Percentiles rank a stretch among this genome's conserved stretches.
Conservation (phyloP, 1,140 invertebrate genomes). For the Episyrphus balteatus region DNA sequence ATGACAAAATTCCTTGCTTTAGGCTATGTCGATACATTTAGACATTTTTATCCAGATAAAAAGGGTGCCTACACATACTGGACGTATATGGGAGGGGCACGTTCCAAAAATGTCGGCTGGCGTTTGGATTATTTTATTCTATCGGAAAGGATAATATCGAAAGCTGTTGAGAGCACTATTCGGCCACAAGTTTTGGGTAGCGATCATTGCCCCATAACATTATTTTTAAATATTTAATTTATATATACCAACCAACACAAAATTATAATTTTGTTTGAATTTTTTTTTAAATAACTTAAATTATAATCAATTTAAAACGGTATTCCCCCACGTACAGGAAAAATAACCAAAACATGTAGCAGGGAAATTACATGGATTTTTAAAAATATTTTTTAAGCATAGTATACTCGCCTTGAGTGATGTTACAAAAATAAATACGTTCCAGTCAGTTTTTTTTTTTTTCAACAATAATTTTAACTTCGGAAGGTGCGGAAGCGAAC, state of each 20-base stretch:
- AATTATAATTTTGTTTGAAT: neutral
- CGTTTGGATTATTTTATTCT: constrained; percentile 90
- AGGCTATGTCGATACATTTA: constrained; percentile 81
- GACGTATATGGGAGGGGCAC: constrained; percentile 41
- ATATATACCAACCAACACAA: no score
- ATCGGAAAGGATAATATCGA: constrained; percentile 62
- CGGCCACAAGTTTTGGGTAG: constrained; percentile 65
- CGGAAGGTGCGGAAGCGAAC: no score
- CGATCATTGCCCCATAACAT: constrained; percentile 75
- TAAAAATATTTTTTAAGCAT: no score
- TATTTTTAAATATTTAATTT: constrained; percentile 50
- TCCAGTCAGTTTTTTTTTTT: no score
- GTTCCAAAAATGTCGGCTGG: constrained; percentile 91
- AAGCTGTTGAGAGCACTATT: constrained; percentile 72
- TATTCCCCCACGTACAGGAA: no score
- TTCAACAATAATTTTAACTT: no score
- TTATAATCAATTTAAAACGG: no score
- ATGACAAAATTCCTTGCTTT: constrained; percentile 72
- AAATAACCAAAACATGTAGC: no score
- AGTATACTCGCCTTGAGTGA: no score
- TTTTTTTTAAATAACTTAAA: no score
- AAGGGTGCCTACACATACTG: constrained; percentile 87
- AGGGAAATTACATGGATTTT: no score
- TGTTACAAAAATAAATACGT: no score
- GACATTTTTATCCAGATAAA: constrained; percentile 77